These are phyloP conservation scores for Alosa sapidissima DNA, from an alignment of 2,797 vertebrate genomes.

Conservation along the genomic window DNA sequence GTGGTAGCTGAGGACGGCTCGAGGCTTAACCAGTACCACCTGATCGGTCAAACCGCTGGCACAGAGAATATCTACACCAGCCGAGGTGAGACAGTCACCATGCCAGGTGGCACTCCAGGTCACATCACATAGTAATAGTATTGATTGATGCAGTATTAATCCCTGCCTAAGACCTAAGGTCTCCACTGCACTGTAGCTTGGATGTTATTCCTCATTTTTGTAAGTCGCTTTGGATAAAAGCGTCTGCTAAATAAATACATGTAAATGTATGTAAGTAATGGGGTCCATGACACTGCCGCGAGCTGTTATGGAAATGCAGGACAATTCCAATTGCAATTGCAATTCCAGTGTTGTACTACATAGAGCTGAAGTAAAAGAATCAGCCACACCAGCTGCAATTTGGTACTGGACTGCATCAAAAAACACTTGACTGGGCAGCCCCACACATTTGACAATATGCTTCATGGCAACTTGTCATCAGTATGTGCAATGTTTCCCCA, in stretches of 20 bases:
- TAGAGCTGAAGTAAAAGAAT: background rate
- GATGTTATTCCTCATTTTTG: too few relatives aligned
- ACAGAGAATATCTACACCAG: conserved; percentile 93
- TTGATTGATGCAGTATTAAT: too few relatives aligned
- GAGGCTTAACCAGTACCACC: conserved; percentile 93
- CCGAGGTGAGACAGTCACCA: conserved; percentile 74
- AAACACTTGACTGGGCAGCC: background rate
- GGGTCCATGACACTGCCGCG: background rate
- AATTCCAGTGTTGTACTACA: background rate
- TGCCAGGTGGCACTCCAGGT: background rate
- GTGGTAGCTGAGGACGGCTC: conserved; percentile 95
- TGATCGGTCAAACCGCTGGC: conserved; percentile 90
- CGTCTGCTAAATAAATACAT: too few relatives aligned
- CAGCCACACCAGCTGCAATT: too few relatives aligned
- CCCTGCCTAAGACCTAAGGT: too few relatives aligned
- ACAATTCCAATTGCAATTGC: background rate
- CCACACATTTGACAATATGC: background rate
- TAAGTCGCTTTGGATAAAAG: too few relatives aligned
- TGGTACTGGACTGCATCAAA: background rate
- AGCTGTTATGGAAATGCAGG: background rate
- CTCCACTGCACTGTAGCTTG: too few relatives aligned
- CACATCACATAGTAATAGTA: background rate
- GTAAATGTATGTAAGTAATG: too few relatives aligned
- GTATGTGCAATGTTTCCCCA: background rate
- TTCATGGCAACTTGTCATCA: background rate